Base-by-base conservation (phyloP, 2,113 vertebrate genomes). In the Pseudolaguvia tuberculata region DNA sequence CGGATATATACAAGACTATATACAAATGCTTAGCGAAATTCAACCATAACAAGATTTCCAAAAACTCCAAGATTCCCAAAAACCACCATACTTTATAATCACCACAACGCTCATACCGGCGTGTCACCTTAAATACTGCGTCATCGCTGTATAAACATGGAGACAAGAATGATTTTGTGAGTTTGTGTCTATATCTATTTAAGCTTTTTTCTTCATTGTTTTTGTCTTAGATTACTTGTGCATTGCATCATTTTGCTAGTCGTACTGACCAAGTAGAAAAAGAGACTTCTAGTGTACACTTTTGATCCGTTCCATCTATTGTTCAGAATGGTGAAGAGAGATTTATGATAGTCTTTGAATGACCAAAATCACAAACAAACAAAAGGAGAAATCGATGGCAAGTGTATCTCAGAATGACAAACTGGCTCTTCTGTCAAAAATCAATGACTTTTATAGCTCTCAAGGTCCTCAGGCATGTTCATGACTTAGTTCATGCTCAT, bases 361-460 rank as follows among this genome's bases (percentile, higher is more conserved):
- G 83, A 83, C 87, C 85, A 87, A 89, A 89, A 89, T 90, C 89
- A 89, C 89, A 90, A 90, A 90, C 88, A 91, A 90, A 90, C 85
- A 80, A 87, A 89, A 89, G 53, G 61, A 52, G n/a, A 77, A 80
- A 90, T 91, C 88, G 81, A 91, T 91, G 75, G 80, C 73, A 80
- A 80, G 83, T 85, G 88, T 88, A 88, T 89, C 84, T 73, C 79
- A 83, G 87, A 90, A 88, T 91, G 89, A 91, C 90, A 88, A 90
- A 91, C 87, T 88, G 90, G 88, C 89, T 88, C 86, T 90, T 88
- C 83, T 78, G 79, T 81, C 70, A 72, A 83, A 89, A 90, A 91
- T 91, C 90, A 85, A 92, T 91, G 84, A 20, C 68, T 73, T 69
- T 62, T 81, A 72, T 77, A 73, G 65, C 74, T 77, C 53, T 7